Base-by-base conservation (phyloP, 35 echinoderm and acorn worm species). In the Ophiothrix spiculata region DNA sequence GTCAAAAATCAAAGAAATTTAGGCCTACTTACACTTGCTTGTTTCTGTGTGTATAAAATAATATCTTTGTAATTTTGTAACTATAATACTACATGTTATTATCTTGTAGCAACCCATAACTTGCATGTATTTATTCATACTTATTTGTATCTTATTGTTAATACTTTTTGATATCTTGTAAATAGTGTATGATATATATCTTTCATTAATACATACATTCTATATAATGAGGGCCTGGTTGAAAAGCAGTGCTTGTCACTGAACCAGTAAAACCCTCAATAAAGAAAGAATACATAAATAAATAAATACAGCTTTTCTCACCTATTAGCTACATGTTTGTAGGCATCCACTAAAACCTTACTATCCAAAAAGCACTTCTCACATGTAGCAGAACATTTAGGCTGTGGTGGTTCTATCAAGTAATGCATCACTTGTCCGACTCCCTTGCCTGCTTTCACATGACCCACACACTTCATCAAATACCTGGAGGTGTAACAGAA, bases 291-390 rank as follows among this genome's bases (percentile, higher is more conserved):
- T 28, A 4, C 28, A 81, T 41, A 35, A 2, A 45, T 31, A 15
- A 4, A 17, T 38, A 42, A 74, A 83, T 46, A 25, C 13, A 35
- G 11, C 1, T 25, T 34, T 33, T 13, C 63, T 39, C 83, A 98
- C 95, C 92, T 94, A 35, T 87, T 73, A 36, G 91, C 86, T 56
- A 89, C 88, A 45, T 94, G 91, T 81, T 86, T 91, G 78, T 94
- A 98, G 56, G 95, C 92, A 79, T 91, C 80, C 38, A 90, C 54
- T 11, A 93, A 78, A 6, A 78, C 56, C 31, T 94, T 74, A 45
- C 78, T 75, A 36, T 88, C 88, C 36, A 91, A 75, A 78, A 98
- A 93, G 21, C 89, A 88, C 0, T 75, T 56, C 23, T 87, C 82
- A 19, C 17, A 63, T 17, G 23, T 77, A 39, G 86, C 95, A 4